A percentile compares a stretch with the other conserved stretches of the same genome.
phyloP scores from a whole-genome alignment of 2,797 vertebrate genomes.

The Sebastes oblongus region DNA sequence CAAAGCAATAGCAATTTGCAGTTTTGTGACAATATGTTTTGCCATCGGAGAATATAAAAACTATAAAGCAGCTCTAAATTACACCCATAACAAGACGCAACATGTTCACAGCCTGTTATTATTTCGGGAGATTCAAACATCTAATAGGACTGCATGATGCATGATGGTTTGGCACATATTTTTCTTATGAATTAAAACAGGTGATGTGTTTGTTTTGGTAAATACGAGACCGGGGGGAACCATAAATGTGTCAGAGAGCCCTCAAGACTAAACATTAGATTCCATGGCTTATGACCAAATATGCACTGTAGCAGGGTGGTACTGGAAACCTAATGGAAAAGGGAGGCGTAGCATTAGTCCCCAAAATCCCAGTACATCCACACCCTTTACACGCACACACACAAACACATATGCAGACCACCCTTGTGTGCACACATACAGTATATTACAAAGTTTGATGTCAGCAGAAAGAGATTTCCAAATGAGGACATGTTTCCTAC shows the following conservation, averaged over 20 bases:
- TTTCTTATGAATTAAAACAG: background rate
- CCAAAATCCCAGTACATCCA: constrained; percentile 56
- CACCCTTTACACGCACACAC: constrained; percentile 54
- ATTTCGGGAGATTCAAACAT: background rate
- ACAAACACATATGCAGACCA: constrained; percentile 37
- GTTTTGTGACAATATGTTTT: background rate
- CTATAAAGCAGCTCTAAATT: background rate
- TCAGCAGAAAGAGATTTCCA: constrained; percentile 45
- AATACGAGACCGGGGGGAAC: background rate
- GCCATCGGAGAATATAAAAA: background rate
- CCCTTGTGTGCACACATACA: constrained; percentile 27
- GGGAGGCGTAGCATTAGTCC: constrained; percentile 48
- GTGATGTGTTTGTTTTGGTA: background rate
- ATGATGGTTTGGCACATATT: background rate
- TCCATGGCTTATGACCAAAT: constrained; percentile 51
- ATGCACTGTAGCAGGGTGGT: constrained; percentile 58
- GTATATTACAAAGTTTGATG: constrained; percentile 35
- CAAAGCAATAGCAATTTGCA: background rate
- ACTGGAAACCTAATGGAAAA: constrained; percentile 62
- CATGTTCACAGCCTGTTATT: background rate
- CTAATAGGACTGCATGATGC: background rate
- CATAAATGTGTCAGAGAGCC: constrained; percentile 13
- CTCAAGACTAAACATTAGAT: constrained; percentile 54
- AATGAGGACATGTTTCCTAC: constrained; percentile 28
- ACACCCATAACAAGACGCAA: background rate